Evolutionary conservation across 2,888 invertebrate genomes (phyloP), one percentile per base, ranked within the genome.

Genomic region (Hypselothyrea guttata): DNA sequence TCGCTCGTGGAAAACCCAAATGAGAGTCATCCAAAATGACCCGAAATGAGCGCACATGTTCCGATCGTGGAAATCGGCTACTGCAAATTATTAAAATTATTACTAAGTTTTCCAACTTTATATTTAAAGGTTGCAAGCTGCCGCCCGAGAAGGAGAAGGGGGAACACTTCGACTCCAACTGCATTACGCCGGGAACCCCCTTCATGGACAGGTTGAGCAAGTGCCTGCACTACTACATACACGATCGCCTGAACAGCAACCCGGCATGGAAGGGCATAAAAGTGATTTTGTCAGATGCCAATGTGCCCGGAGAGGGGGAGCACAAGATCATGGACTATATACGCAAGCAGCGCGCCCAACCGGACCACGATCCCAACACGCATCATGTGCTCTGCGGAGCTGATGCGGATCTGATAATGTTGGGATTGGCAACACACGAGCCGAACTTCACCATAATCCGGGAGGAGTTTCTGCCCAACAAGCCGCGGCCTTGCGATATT

Each of bases 311-410:
- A 4, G 98, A 98, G 90, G 98, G 99, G 0, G 99, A 99, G 90
- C 99, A 99, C 89, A 99, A 99, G 91, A 99, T 99, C 77, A 99
- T 99, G 99, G 99, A 99, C 91, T 99, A 94, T 88, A 98, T 99
- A 76, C 92, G 99, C n/a, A 94, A 94, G 82, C 99, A 98, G 91
- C 93, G 98, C 90, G 95, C 95, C 7, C 97, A 97, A 88, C 97
- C 97, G 0, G 95, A 96, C 89, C 98, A 99, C 90, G 97, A 99
- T 90, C 98, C 99, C 0, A 99, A 99, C 90, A 99, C 99, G 0
- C 96, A 96, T 74, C 99, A 99, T 90, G 98, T 98, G 75, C 91
- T 99, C 16, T 99, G 99, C 90, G 99, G 99, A 38, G 99, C 99
- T 0, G 99, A 99, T 90, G 98, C 98, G 1, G 98, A 99, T 92